Evolutionary conservation across 2,797 vertebrate genomes (phyloP), one percentile per base, ranked within the genome.

Genomic region (Setipinna tenuifilis): DNA sequence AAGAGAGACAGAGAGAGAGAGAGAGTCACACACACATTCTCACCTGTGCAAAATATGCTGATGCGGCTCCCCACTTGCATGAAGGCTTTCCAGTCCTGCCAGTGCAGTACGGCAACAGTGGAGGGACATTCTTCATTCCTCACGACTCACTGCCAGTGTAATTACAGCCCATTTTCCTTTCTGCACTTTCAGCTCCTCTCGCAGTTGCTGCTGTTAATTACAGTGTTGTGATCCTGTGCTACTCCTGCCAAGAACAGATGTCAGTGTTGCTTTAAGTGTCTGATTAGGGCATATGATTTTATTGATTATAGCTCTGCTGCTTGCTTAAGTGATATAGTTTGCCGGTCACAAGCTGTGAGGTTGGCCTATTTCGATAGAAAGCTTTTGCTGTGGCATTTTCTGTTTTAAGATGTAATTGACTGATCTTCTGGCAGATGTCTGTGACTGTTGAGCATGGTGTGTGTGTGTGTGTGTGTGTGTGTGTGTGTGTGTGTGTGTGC

Each of bases 251-350:
- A 16, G 11, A 14, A 6, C 68, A 71, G 65, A 17, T 71, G 14
- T 31, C 65, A 19, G 68, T 75, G 68, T 35, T 75, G 31, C 31
- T 6, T 35, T 75, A 75, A 28, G 68, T 75, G 68, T 28, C 68
- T 35, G 14, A 41, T 41, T 41, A 75, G 31, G 31, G 16, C 25
- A 31, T 28, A 28, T n/a, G n/a, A 28, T n/a, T 65, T 65, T 16
- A 41, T 75, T 75, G 31, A 41, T 75, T 75, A 75, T 41, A 75
- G 68, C 68, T 75, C 31, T 75, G 65, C 25, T 71, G 68, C 68
- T 48, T 48, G 46, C 46, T 48, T 48, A 48, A 48, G 46, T 48
- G 4, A 35, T 75, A 75, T 75, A 19, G 68, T 75, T 41, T 75
- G 68, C 31, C 31, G 19, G 4, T 75, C 68, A 75, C 17, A 41